Percentiles rank a stretch among this genome's conserved stretches.
phyloP scores from a whole-genome alignment of 2,797 vertebrate species.

The Trachops cirrhosus region DNA sequence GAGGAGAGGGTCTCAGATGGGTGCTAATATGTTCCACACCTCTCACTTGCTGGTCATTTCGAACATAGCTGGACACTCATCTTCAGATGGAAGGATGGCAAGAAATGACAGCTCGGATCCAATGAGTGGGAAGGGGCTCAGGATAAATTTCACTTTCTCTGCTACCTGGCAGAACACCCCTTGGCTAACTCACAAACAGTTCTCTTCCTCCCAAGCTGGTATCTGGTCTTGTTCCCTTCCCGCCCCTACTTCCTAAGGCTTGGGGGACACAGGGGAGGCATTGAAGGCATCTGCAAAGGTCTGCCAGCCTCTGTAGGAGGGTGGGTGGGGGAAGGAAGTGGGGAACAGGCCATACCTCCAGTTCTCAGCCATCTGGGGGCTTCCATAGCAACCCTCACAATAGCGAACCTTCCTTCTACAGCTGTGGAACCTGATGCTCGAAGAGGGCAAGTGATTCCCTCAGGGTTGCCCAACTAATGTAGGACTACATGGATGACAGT shows the following conservation, averaged over 20 bases:
- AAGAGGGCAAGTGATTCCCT: not conserved
- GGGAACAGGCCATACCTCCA: not conserved
- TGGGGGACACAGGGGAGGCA: not conserved
- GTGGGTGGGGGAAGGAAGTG: not conserved
- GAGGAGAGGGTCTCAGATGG: not conserved
- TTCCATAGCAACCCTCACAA: not conserved
- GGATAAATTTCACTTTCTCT: not conserved
- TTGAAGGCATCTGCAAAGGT: not conserved
- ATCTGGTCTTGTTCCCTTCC: not conserved
- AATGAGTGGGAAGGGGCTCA: not conserved
- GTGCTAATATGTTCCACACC: not conserved
- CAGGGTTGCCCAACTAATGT: not conserved
- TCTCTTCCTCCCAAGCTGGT: not conserved
- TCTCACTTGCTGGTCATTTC: not conserved
- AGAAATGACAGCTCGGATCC: not conserved
- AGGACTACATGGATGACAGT: rapidly evolving
- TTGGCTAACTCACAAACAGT: too few species aligned
- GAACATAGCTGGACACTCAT: not conserved
- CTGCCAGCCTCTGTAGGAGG: not conserved
- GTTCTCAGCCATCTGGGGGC: not conserved
- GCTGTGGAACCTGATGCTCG: not conserved
- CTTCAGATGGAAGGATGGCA: not conserved
- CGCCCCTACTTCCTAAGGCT: not conserved
- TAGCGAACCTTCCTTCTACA: not conserved
- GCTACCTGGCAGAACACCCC: not conserved